Evolutionary conservation across 2,113 vertebrate genomes (phyloP).

Genomic region (Platysternon megacephalum): DNA sequence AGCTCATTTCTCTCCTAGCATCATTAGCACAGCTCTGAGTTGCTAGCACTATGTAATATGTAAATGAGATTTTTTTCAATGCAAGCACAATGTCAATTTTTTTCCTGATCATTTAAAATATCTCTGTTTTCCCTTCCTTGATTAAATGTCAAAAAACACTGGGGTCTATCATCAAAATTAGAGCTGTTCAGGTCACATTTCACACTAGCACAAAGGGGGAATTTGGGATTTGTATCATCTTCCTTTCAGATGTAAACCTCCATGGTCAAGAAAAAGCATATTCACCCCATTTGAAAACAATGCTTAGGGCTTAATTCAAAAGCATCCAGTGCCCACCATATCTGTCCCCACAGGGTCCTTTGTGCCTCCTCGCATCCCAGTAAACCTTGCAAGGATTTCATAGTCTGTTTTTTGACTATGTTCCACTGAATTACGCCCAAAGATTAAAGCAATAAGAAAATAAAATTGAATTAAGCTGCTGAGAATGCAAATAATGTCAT

Average conservation of each 20-base stretch:
- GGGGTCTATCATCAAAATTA: background rate
- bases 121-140: background rate
- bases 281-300: background rate
- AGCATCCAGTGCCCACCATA: background rate
- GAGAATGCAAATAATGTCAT: slow-evolving; percentile 53
- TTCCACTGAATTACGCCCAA: slow-evolving; percentile 45
- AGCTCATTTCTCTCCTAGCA: background rate
- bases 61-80: background rate
- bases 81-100: background rate
- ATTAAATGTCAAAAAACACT: background rate
- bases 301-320: rapidly evolving
- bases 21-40: background rate
- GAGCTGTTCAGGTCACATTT: background rate
- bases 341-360: too few relatives aligned
- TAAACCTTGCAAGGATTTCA: background rate
- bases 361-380: background rate
- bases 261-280: background rate
- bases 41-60: rapidly evolving
- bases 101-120: background rate
- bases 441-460: slow-evolving; percentile 60
- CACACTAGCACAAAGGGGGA: background rate
- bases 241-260: slow-evolving; percentile 9
- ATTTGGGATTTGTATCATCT: background rate
- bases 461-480: slow-evolving; percentile 48
- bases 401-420: background rate